These are phyloP conservation scores for Microcebus lehilahytsara DNA, from an alignment of 2,113 vertebrate species.

Conservation along the genomic window DNA sequence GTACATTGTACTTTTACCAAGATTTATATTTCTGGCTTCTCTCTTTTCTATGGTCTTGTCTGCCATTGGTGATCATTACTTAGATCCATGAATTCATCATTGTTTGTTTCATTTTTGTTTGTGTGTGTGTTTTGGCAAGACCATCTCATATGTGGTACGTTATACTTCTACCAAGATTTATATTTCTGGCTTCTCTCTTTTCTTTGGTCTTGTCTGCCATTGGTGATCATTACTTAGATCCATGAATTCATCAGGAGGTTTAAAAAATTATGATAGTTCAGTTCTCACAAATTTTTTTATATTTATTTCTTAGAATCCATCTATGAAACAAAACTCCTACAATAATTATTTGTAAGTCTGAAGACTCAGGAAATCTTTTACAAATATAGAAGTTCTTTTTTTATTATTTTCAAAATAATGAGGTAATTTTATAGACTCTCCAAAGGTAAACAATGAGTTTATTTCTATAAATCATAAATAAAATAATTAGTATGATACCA, in stretches of 20 bases:
- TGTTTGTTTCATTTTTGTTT: too few species aligned
- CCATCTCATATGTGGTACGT: too few species aligned
- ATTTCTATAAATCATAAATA: slow-evolving; percentile 19
- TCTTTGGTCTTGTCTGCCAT: too few species aligned
- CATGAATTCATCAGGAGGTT: background rate
- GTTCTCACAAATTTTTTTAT: background rate
- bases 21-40: too few species aligned
- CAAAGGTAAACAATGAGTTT: background rate
- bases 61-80: too few species aligned
- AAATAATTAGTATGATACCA: background rate
- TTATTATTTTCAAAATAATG: background rate
- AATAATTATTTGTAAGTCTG: background rate
- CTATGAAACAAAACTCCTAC: background rate
- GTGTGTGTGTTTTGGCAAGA: too few species aligned
- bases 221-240: background rate
- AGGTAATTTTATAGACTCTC: background rate
- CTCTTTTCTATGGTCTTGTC: too few species aligned
- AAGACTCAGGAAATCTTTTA: background rate
- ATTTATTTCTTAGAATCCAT: background rate
- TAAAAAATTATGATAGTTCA: background rate
- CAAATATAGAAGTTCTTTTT: background rate
- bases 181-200: too few species aligned
- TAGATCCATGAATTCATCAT: too few species aligned
- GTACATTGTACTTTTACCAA: too few species aligned
- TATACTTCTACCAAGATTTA: too few species aligned